A percentile compares a stretch with the other conserved stretches of the same genome.
These are phyloP conservation scores for Sebastes nivosus DNA, from an alignment of 2,797 vertebrate genomes.

Conservation along the genomic window DNA sequence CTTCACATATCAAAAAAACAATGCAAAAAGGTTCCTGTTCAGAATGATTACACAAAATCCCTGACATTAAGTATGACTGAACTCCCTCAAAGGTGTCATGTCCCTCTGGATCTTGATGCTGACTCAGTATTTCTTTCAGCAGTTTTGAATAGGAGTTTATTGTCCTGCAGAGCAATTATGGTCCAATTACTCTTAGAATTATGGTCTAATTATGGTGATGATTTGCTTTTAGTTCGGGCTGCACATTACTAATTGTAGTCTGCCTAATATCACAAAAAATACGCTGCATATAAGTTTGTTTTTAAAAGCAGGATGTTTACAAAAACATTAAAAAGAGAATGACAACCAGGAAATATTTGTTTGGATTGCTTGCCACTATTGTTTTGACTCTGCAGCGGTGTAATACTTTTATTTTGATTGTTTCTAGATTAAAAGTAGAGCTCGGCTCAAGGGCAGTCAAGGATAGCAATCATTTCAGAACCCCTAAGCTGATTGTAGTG, in stretches of 20 bases:
- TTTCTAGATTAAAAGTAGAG: conserved; percentile 29
- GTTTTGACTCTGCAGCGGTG: background rate
- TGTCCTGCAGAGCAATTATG: background rate
- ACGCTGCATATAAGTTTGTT: background rate
- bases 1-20: fast-evolving
- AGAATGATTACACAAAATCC: background rate
- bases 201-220: background rate
- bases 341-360: background rate
- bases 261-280: background rate
- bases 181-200: background rate
- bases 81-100: background rate
- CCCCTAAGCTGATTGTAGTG: conserved; percentile 44
- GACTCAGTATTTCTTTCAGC: background rate
- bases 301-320: background rate
- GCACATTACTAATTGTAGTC: background rate
- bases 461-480: conserved; percentile 50
- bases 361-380: background rate
- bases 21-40: background rate
- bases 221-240: background rate
- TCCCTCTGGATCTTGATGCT: background rate
- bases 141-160: background rate
- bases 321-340: background rate
- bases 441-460: conserved; percentile 26
- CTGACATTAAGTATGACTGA: background rate
- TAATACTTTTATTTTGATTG: conserved; percentile 7